Evolutionary conservation across 2,888 invertebrate genomes (phyloP), one percentile per base, ranked within the genome.

Genomic region (Andrena minutula): DNA sequence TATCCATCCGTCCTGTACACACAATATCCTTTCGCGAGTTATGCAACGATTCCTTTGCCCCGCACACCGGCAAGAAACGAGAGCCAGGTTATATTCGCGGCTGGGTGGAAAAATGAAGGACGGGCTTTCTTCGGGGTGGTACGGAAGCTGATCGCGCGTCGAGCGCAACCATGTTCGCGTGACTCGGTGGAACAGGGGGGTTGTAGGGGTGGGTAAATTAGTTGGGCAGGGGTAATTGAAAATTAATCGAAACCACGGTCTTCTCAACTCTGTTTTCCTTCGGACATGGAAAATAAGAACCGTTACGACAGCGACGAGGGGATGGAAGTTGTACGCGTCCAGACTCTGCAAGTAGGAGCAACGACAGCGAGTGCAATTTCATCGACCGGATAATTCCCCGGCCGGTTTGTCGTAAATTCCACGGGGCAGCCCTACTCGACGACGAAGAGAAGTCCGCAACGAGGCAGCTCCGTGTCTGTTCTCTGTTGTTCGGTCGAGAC

Each of bases 91-190:
- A 41, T 41, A 16, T 41, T 16, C 41, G 41, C 2, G 10, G 20
- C 56, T 56, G 20, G 28, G 23, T 2, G 41, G 2, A 28, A 23
- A 8, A 16, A 26, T 32, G 41, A 30, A 41, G 16, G 35, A 47
- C 61, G 41, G 53, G 64, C 20, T 23, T 10, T 35, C 75, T 72
- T 47, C 77, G 69, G 65, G 77, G 76, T 61, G 83, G 81, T 76
- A 66, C 60, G 75, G 76, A 75, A 75, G 72, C 71, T 66, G 85
- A 86, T 84, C 76, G 81, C 76, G 83, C 82, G 83, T 87, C 86
- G 78, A 84, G 83, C 82, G 84, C 79, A 87, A 63, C 79, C 61
- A 41, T 16, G 41, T 41, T 86, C 81, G 86, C 87, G 86, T 87
- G 86, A 86, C 86, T 72, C 51, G 66, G 81, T 79, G 83, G 74